Conservation (phyloP, 1,140 invertebrate species). For the Drosophila pseudoananassae region DNA sequence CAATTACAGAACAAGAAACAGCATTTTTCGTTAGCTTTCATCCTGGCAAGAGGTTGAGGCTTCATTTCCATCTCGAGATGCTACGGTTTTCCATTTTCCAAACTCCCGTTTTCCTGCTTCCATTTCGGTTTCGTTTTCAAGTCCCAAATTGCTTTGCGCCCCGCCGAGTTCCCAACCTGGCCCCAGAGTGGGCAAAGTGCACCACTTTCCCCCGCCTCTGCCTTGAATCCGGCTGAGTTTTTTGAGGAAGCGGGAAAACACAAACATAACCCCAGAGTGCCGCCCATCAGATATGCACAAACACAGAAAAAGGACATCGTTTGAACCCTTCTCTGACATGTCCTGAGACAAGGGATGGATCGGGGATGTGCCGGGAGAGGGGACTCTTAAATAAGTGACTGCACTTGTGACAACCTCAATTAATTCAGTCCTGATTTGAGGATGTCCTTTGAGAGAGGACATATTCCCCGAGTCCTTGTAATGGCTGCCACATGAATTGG, state of each 20-base stretch:
- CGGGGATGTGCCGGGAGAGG: not conserved
- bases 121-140: conserved; percentile 87
- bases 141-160: conserved; percentile 63
- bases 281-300: conserved; percentile 66
- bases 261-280: conserved; percentile 62
- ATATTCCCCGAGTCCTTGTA: conserved; percentile 12
- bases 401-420: conserved; percentile 38
- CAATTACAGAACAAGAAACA: conserved; percentile 76
- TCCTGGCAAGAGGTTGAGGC: conserved; percentile 21
- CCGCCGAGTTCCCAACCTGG: conserved; percentile 35
- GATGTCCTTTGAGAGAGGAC: too few relatives aligned
- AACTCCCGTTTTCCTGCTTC: conserved; percentile 43
- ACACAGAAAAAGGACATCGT: conserved; percentile 64
- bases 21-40: conserved; percentile 69
- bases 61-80: conserved; percentile 45
- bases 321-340: conserved; percentile 13
- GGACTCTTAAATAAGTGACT: conserved; percentile 32
- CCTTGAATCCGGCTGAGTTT: conserved; percentile 12
- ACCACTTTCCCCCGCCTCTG: conserved; percentile 34
- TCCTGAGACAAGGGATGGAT: conserved; percentile 7
- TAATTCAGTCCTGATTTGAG: conserved; percentile 61
- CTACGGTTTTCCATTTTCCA: conserved; percentile 85
- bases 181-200: conserved; percentile 29
- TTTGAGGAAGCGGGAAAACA: conserved; percentile 24
- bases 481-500: conserved; percentile 39